Evolutionary conservation across 1,140 invertebrate genomes (phyloP), one percentile per base, ranked within the genome.

Genomic region (Drosophila insularis): DNA sequence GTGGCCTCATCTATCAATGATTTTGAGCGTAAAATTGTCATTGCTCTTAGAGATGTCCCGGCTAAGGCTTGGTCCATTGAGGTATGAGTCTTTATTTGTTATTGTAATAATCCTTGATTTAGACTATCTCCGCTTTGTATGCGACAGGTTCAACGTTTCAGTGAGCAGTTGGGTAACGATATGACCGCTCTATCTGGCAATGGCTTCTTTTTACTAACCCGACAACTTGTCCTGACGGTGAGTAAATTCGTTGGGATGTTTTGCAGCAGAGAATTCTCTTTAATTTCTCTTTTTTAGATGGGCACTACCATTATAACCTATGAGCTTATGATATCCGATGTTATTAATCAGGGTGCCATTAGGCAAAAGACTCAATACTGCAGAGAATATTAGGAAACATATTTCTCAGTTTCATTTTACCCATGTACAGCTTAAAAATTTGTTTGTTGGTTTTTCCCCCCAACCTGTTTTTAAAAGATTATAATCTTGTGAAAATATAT

Each of bases 231-330:
- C 75, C 90, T 96, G n/a, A 78, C 81, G 19, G 89, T 90, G 43
- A 75, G 81, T 71, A 27, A 27, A 27, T 27, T 1, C 6, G 4
- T 27, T 27, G 1, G 32, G 32, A 35, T 0, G 1, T 27, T 5
- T 5, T 27, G 4, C 4, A 27, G 27, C 8, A 10, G 32, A 11
- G 32, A 13, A 1, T 5, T 37, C 0, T 66, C 14, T 55, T 8
- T 17, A 32, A 3, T 5, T 0, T 32, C 31, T 35, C 2, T 85
- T 87, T 70, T 71, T 4, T 93, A 63, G 90, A 91, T 91, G 84
- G 94, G 94, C 60, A 94, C 94, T 37, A 95, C 94, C 4, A 94
- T 95, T 40, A 93, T 95, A 5, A 95, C 94, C 0, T 95, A 95
- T 72, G 94, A 95, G 90, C 87, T 95, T 1, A 94, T 95, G 50